These are phyloP conservation scores for Xenotilapia leptura DNA, from an alignment of 2,113 vertebrate genomes.

Conservation along the genomic window DNA sequence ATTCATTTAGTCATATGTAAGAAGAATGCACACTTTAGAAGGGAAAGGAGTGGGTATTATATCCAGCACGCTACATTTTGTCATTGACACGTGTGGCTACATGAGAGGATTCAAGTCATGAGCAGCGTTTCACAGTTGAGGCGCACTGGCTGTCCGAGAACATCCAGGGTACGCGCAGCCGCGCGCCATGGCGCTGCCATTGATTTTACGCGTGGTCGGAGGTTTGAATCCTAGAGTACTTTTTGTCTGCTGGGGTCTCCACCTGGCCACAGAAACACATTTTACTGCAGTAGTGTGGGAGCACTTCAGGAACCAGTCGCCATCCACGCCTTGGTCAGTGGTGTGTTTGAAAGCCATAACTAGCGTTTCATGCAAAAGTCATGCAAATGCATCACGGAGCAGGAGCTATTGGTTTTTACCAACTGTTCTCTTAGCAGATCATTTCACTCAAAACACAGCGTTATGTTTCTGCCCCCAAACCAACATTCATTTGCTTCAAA, in stretches of 20 bases:
- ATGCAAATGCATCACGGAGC: background rate
- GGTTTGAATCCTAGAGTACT: background rate
- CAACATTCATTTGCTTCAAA: background rate
- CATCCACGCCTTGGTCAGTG: background rate
- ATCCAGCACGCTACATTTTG: fast-evolving
- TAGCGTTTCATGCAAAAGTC: slow-evolving; percentile 49
- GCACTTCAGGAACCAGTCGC: background rate
- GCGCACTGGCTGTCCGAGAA: background rate
- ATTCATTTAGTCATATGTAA: fast-evolving
- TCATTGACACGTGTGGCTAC: background rate
- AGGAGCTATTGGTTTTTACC: background rate
- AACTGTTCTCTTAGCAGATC: background rate
- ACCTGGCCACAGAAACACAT: background rate
- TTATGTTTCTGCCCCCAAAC: fast-evolving
- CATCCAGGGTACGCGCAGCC: background rate
- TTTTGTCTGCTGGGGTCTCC: fast-evolving
- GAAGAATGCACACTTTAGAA: fast-evolving
- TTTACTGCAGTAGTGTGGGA: background rate
- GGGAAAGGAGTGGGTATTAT: background rate
- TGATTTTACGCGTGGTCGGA: background rate
- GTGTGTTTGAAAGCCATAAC: slow-evolving; percentile 12
- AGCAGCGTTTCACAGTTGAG: background rate
- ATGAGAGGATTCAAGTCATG: background rate
- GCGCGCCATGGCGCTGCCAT: background rate
- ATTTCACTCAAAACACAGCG: background rate